Evolutionary conservation across 1,140 invertebrate species (phyloP).

Genomic region (Procambarus virginalis): DNA sequence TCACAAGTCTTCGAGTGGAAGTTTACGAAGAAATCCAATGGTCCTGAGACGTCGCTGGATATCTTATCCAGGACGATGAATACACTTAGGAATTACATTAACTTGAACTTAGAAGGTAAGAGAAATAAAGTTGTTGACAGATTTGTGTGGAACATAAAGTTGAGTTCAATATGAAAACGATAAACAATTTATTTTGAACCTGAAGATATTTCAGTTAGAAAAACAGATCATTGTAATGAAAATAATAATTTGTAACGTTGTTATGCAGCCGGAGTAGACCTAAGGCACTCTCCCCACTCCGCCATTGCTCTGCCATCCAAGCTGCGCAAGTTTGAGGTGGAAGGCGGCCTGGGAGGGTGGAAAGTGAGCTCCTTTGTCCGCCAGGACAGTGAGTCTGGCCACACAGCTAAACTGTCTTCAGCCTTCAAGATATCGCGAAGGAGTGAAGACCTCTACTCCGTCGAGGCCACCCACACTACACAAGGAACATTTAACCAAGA

Average conservation of each 20-base stretch:
- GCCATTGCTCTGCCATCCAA: not conserved
- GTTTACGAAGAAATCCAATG: not conserved
- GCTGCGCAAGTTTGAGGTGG: not conserved
- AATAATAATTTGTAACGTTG: not conserved
- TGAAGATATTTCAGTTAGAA: no score
- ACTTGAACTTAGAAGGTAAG: not conserved
- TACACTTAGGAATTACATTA: not conserved
- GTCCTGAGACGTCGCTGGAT: not conserved
- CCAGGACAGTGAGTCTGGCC: not conserved
- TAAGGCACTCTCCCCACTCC: not conserved
- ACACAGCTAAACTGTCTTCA: not conserved
- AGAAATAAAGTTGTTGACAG: not conserved
- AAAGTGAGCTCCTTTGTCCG: not conserved
- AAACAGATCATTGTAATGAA: no score
- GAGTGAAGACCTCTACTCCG: not conserved
- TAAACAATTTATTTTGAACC: no score
- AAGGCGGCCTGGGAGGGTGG: not conserved
- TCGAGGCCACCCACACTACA: not conserved
- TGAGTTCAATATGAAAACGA: no score
- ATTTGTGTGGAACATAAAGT: not conserved
- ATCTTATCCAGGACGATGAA: not conserved
- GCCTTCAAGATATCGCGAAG: not conserved
- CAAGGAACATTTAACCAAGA: not conserved
- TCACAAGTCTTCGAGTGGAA: not conserved
- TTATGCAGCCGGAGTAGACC: not conserved